Conservation (phyloP, 1,140 invertebrate genomes). For the Aphaenogaster floridana region DNA sequence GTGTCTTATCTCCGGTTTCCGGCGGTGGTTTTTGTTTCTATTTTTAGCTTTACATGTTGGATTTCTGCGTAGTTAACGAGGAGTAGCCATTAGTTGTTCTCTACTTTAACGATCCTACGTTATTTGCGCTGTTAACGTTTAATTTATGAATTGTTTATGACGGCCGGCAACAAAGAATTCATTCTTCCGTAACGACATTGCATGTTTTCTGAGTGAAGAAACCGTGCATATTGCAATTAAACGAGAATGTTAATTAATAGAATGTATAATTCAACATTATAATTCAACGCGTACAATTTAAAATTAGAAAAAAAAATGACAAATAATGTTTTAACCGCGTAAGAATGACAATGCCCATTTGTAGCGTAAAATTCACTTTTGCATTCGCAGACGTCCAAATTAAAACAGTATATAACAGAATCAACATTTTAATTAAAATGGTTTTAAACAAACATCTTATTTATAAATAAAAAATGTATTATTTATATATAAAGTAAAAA, state of each 20-base stretch:
- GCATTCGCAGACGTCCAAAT: neutral
- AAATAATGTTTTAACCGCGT: neutral
- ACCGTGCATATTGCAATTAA: neutral
- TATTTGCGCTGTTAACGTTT: slow-evolving; percentile 6
- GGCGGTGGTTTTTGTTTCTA: slow-evolving; percentile 18
- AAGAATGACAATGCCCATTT: neutral
- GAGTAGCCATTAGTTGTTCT: neutral
- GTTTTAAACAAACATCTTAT: neutral
- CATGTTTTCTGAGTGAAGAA: neutral
- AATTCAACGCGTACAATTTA: neutral
- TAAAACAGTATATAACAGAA: neutral
- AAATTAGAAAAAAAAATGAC: neutral
- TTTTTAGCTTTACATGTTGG: slow-evolving; percentile 18
- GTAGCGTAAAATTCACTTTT: neutral
- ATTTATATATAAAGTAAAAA: neutral
- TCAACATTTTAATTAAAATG: neutral
- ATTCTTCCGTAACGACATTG: neutral
- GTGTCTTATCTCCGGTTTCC: slow-evolving; percentile 21
- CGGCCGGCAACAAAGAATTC: neutral
- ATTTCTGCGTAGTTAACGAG: slow-evolving; percentile 21
- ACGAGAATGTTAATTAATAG: neutral
- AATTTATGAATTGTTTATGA: slow-evolving; percentile 16
- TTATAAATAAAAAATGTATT: neutral
- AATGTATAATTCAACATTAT: neutral
- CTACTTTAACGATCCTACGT: slow-evolving; percentile 26